phyloP scores from a whole-genome alignment of 2,797 vertebrate species.

The Oreonectes daqikongensis region DNA sequence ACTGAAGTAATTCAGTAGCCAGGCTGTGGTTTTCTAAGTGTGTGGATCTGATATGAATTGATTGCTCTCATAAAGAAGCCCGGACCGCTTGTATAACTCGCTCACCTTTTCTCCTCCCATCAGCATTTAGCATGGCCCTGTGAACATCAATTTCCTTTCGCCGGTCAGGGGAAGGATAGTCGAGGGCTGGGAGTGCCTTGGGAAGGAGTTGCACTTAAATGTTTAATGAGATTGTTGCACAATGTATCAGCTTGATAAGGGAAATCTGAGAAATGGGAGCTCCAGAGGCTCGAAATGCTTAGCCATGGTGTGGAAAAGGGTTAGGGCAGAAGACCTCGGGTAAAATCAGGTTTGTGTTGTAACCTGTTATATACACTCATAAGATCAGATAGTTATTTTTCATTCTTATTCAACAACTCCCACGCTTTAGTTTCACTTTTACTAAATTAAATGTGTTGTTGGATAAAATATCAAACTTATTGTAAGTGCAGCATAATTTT shows the following conservation, averaged over 20 bases:
- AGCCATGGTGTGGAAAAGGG: constrained; percentile 10
- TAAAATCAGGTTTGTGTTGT: constrained; percentile 32
- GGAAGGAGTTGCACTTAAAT: constrained; percentile 68
- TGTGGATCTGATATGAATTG: constrained; percentile 49
- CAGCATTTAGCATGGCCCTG: constrained; percentile 27
- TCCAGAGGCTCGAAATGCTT: constrained; percentile 32
- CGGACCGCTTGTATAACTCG: constrained; percentile 31
- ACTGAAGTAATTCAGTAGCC: constrained; percentile 3
- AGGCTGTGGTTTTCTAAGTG: constrained; percentile 26
- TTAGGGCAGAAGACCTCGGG: constrained; percentile 20
- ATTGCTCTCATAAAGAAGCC: constrained; percentile 49
- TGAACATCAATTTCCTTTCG: constrained; percentile 51
- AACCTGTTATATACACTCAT: not conserved
- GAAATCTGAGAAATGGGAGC: constrained; percentile 48
- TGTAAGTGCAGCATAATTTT: constrained; percentile 38
- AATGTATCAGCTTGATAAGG: constrained; percentile 48
- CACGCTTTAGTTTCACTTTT: not conserved
- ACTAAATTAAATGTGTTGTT: not conserved
- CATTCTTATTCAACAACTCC: not conserved
- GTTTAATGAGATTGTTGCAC: constrained; percentile 65
- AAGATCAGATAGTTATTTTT: not conserved
- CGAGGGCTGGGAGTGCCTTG: constrained; percentile 46
- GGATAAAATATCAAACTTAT: constrained; percentile 4
- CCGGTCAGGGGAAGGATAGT: constrained; percentile 16
- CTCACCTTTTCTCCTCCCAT: constrained; percentile 17